Evolutionary conservation across 2,888 invertebrate species (phyloP), one percentile per base, ranked within the genome.

Genomic region (Scelioninae gen. 1): DNA sequence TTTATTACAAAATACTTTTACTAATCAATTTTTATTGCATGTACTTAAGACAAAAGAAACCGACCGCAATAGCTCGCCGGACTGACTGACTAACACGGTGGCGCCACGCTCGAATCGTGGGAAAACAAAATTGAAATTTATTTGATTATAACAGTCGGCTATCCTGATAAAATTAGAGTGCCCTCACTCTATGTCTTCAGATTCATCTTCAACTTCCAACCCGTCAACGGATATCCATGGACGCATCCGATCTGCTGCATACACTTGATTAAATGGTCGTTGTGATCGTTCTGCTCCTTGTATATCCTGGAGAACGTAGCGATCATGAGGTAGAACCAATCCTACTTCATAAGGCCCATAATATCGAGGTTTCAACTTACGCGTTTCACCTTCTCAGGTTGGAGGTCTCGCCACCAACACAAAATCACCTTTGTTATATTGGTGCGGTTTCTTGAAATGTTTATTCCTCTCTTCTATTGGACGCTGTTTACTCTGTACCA

Each of bases 191-290:
- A 11, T 5, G 4, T 32, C 47, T 8, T 63, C 63, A n/a, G 32
- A 1, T 4, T 45, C 45, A 8, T 5, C 11, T 11, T 31, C n/a
- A 10, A 5, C 31, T 2, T 47, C 63, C n/a, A 32, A n/a, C 2
- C 10, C 63, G 8, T 45, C 58, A 0, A 13, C 43, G 0, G 49
- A 43, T 9, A 71, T 60, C 71, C 71, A 60, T 0, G 71, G 71
- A 16, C 15, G 47, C 60, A 71, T 71, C 1, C 31, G 45, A 16
- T 71, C 71, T 5, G 60, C 71, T 0, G 71, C n/a, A 49, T 60
- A 60, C n/a, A 49, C 29, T n/a, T 71, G 71, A n/a, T 47, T 15
- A 38, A 71, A 71, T 1, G 58, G 11, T 23, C 49, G 13, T 15
- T 71, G 71, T 3, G 60, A 32, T 11, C 6, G 16, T 23, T 38